Evolutionary conservation across 2,797 vertebrate species (phyloP).

Genomic region (Sus cebifrons): DNA sequence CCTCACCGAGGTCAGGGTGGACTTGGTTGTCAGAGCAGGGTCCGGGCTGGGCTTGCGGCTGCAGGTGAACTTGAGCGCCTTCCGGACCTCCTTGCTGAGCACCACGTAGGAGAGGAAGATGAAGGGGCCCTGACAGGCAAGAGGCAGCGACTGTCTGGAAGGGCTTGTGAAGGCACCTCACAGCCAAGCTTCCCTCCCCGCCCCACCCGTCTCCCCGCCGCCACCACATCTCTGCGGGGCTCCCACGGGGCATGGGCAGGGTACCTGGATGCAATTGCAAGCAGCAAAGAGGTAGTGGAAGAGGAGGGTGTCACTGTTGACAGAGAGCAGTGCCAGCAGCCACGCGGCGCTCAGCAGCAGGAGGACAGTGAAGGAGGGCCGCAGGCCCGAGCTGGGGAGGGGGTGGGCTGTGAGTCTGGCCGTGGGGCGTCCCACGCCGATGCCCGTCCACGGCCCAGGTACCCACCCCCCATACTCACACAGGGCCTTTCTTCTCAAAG

Average conservation of each 20-base stretch:
- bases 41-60: slow-evolving; percentile 92
- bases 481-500: slow-evolving; percentile 95
- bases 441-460: fast-evolving
- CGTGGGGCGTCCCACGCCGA: fast-evolving
- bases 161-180: background rate
- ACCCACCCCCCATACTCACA: slow-evolving; percentile 91
- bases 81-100: slow-evolving; percentile 96
- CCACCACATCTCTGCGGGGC: background rate
- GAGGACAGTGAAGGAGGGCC: slow-evolving; percentile 93
- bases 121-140: slow-evolving; percentile 93
- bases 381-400: slow-evolving; percentile 92
- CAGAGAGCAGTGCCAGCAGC: slow-evolving; percentile 95
- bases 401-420: background rate
- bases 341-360: slow-evolving; percentile 94
- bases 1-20: slow-evolving; percentile 95
- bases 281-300: slow-evolving; percentile 97
- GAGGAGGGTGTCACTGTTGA: slow-evolving; percentile 96
- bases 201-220: background rate
- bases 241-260: background rate
- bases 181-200: background rate
- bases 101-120: slow-evolving; percentile 96
- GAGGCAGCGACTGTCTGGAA: background rate
- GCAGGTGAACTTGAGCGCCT: slow-evolving; percentile 94
- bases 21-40: slow-evolving; percentile 93
- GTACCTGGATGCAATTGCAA: slow-evolving; percentile 96